Conservation (phyloP, 1,140 invertebrate genomes). For the Drosophila sp. region DNA sequence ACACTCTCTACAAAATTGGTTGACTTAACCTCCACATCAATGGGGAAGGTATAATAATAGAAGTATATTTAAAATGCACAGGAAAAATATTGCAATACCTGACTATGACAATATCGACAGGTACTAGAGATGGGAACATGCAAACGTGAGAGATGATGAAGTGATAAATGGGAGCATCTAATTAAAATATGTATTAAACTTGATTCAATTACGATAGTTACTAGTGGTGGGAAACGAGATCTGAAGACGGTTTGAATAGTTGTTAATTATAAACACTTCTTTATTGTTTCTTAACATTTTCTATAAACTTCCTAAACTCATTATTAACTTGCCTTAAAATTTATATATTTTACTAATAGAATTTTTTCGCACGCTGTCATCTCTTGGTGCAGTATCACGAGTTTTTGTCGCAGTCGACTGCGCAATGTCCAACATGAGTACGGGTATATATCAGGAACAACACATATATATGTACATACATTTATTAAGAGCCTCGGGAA, state of each 20-base stretch:
- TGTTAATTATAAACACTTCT: no score
- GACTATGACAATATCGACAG: constrained; percentile 21
- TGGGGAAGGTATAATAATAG: constrained; percentile 54
- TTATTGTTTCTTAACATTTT: no score
- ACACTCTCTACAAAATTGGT: background rate
- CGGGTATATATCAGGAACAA: constrained; percentile 19
- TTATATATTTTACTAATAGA: background rate
- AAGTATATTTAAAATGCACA: constrained; percentile 71
- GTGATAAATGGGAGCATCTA: background rate
- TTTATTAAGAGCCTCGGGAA: constrained; percentile 68
- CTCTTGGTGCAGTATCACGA: constrained; percentile 5
- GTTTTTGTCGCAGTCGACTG: constrained; percentile 5
- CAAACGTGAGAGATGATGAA: background rate
- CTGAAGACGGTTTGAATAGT: no score
- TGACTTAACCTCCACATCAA: constrained; percentile 58
- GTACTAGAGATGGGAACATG: constrained; percentile 7
- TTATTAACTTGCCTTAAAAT: background rate
- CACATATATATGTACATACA: constrained; percentile 43
- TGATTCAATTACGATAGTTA: no score
- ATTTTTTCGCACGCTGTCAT: background rate
- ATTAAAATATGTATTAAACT: background rate
- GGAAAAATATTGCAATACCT: constrained; percentile 71
- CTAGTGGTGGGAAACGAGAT: no score
- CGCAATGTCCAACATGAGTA: constrained; percentile 11
- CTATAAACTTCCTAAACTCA: no score